Evolutionary conservation across 1,140 invertebrate species (phyloP), one percentile per base, ranked within the genome.

Genomic region (Lordiphosa collinella): DNA sequence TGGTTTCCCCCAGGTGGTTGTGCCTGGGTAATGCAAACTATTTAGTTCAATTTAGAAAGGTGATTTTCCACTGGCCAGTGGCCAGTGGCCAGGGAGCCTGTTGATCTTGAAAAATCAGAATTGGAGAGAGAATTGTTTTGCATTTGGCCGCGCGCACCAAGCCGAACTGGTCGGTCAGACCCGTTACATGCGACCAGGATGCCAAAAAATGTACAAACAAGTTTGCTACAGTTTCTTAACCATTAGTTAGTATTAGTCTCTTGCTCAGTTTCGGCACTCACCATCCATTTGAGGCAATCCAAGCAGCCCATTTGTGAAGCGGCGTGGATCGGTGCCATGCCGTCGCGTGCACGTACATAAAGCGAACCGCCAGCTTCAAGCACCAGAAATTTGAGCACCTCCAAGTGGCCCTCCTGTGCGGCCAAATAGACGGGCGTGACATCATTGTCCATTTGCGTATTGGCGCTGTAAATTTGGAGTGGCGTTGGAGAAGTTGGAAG

Each of bases 371-470:
- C 94, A 11, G 94, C 94, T 86, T 95, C 93, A 75, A 93, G 89
- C 35, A 96, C 94, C 61, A 97, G 90, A 89, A 95, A 96, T 86
- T 94, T 93, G 8, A 96, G 91, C 25, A 96, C 94, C 9, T 95
- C 94, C 68, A 96, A 90, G 76, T 96, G 95, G 4, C 95, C 95
- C 84, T 95, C 94, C 90, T 97, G 96, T 1, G 95, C 95, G 2
- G 95, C 95, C 74, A 97, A 90, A 87, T 97, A 97, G 3, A 95
- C 94, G n/a, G 95, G 94, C 8, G 95, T 96, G 50, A 95, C 95
- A 88, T 96, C 95, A 90, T 96, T 96, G 89, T 95, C 94, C 94
- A 96, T 96, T 87, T 96, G 95, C 62, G 94, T 93, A 90, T 96
- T 96, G 53, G 95, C 94, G 90, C 94, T 95, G 58, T 31, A 71